Evolutionary conservation across 2,113 vertebrate species (phyloP), one percentile per base, ranked within the genome.

Genomic region (Catagonus wagneri): DNA sequence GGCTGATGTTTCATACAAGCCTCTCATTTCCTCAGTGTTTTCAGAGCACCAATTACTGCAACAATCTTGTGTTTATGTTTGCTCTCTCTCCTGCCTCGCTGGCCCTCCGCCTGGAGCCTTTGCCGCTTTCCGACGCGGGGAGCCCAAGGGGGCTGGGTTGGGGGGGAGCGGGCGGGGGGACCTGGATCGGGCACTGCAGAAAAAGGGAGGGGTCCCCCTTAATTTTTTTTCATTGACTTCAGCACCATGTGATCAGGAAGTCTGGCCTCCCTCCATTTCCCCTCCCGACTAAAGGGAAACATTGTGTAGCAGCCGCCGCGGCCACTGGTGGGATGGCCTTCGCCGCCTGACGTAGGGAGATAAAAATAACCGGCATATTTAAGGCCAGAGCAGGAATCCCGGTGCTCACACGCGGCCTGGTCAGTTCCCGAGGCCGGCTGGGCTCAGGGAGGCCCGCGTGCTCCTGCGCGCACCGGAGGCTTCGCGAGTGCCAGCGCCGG

Each of bases 311-410:
- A 92, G 97, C 97, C 97, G 98, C 97, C 81, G 56, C 76, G 92
- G 98, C 97, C 97, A 97, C 98, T 63, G 92, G 99, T 99, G 99
- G 99, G 99, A 98, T 94, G 99, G 99, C 98, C 98, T 98, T 98
- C 22, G 69, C 96, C 0, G 98, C 98, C 98, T 99, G 99, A 99
- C 99, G 99, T 99, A 98, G 98, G 95, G 98, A 98, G 99, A 99
- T 99, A 99, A 99, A 99, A 99, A 99, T 99, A 99, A 99, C 99
- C 97, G 96, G 98, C 98, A 99, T 99, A 99, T 99, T 99, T 99
- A 99, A 99, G 99, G 99, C 98, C 1, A 32, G 99, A 98, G 95
- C 98, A 99, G 99, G 99, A 99, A 99, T 99, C 99, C 99, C 99
- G 98, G 98, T 76, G 66, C 98, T 99, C 98, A 98, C 99, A 99